These are phyloP conservation scores for Ondatra zibethicus DNA, from an alignment of 2,113 vertebrate species.

Conservation along the genomic window DNA sequence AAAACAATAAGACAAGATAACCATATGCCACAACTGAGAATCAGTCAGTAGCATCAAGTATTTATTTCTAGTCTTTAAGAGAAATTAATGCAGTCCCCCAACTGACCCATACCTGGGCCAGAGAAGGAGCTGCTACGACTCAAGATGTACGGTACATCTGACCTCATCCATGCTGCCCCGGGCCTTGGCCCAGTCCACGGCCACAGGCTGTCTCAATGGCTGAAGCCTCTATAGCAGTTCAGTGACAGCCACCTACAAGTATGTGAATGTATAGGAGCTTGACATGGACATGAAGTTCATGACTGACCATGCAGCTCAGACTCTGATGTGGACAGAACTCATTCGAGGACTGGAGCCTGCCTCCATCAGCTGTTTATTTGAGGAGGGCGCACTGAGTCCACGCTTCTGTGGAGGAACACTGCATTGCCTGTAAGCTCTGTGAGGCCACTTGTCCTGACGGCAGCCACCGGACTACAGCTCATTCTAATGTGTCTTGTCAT, in stretches of 20 bases:
- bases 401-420: conserved; percentile 97
- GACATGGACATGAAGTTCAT: conserved; percentile 89
- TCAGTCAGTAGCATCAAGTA: conserved; percentile 59
- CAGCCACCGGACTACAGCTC: background rate
- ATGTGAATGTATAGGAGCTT: conserved; percentile 90
- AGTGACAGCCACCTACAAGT: conserved; percentile 85
- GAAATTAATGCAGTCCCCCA: background rate
- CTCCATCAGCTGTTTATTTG: conserved; percentile 97
- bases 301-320: conserved; percentile 93
- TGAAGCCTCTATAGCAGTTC: conserved; percentile 76
- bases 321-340: conserved; percentile 95
- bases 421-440: conserved; percentile 97
- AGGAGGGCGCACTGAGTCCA: conserved; percentile 95
- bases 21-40: conserved; percentile 66
- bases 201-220: conserved; percentile 59
- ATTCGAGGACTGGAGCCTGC: conserved; percentile 94
- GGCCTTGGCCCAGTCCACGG: conserved; percentile 37
- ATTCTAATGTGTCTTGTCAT: conserved; percentile 55
- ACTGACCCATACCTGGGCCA: background rate
- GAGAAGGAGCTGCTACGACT: background rate
- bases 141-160: conserved; percentile 71
- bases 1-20: background rate
- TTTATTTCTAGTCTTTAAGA: conserved; percentile 64
- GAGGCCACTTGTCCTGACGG: conserved; percentile 84
- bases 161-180: background rate